These are phyloP conservation scores for Drosophila diplacantha DNA, from an alignment of 2,888 invertebrate species.

Conservation along the genomic window DNA sequence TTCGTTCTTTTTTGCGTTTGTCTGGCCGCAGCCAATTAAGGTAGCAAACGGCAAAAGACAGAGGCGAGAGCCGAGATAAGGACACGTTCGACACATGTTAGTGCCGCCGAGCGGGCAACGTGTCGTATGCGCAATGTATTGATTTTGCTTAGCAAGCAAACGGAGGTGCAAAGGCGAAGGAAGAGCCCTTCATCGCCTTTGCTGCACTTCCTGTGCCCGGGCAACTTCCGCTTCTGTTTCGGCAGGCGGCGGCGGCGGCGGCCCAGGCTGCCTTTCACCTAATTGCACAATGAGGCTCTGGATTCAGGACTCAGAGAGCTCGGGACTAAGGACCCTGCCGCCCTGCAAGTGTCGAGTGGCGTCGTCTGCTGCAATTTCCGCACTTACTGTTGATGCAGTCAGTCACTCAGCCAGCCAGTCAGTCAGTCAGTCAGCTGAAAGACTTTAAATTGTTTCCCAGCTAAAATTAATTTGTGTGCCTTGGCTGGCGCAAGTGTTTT, in stretches of 20 bases:
- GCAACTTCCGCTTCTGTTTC: constrained; percentile 50
- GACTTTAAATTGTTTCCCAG: constrained; percentile 63
- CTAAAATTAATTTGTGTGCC: constrained; percentile 61
- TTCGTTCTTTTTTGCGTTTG: constrained; percentile 24
- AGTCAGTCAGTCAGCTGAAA: constrained; percentile 37
- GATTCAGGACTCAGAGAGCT: constrained; percentile 5
- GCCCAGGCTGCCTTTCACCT: constrained; percentile 49
- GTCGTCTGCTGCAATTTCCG: constrained; percentile 59
- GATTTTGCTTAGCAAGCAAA: constrained; percentile 60
- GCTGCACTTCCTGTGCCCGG: constrained; percentile 58
- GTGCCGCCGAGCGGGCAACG: constrained; percentile 39
- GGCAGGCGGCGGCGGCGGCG: constrained; percentile 22
- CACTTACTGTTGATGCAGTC: constrained; percentile 53
- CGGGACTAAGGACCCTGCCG: constrained; percentile 27
- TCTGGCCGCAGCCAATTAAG: constrained; percentile 63
- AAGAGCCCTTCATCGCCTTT: constrained; percentile 30
- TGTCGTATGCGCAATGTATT: constrained; percentile 59
- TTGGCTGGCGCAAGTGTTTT: constrained; percentile 26
- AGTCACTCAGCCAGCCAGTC: constrained; percentile 29
- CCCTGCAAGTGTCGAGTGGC: constrained; percentile 38
- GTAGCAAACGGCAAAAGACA: constrained; percentile 25
- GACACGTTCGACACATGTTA: constrained; percentile 47
- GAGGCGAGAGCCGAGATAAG: constrained; percentile 7
- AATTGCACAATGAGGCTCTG: constrained; percentile 61
- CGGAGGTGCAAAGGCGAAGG: constrained; percentile 8